Conservation (phyloP, 2,113 vertebrate genomes). For the Spea bombifrons region DNA sequence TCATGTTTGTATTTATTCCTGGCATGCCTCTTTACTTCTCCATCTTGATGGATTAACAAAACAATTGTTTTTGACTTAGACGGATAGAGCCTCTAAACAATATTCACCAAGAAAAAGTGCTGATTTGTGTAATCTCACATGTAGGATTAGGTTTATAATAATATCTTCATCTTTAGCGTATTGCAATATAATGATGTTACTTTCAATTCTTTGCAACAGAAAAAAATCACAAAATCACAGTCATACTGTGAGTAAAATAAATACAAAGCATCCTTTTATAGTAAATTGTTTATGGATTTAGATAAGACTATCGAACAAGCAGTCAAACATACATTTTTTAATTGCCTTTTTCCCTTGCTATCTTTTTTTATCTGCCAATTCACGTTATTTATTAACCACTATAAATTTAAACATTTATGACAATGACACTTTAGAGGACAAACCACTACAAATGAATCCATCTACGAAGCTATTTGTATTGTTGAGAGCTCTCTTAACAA, state of each 20-base stretch:
- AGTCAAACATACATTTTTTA: not conserved
- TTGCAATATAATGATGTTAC: not conserved
- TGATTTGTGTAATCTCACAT: slow-evolving; percentile 26
- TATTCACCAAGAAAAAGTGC: slow-evolving; percentile 34
- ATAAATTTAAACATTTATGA: too few relatives aligned
- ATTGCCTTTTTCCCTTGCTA: not conserved
- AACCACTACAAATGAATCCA: not conserved
- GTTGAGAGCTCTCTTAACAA: not conserved
- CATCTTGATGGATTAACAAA: slow-evolving; percentile 37
- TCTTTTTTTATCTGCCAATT: not conserved
- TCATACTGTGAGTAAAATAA: slow-evolving; percentile 9
- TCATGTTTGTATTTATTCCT: slow-evolving; percentile 22
- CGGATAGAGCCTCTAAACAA: slow-evolving; percentile 27
- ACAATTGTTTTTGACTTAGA: slow-evolving; percentile 27
- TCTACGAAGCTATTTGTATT: not conserved
- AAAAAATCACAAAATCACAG: not conserved
- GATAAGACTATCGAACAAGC: slow-evolving; percentile 1
- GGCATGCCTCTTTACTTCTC: slow-evolving; percentile 15
- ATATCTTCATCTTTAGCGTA: slow-evolving; percentile 20
- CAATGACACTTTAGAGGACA: not conserved
- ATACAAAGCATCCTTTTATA: slow-evolving; percentile 6
- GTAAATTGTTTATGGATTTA: slow-evolving; percentile 6
- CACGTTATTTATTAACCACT: too few relatives aligned
- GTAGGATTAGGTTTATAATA: slow-evolving; percentile 15
- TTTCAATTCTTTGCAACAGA: not conserved